Conservation (phyloP, 2,797 vertebrate species). For the Streptopelia turtur region DNA sequence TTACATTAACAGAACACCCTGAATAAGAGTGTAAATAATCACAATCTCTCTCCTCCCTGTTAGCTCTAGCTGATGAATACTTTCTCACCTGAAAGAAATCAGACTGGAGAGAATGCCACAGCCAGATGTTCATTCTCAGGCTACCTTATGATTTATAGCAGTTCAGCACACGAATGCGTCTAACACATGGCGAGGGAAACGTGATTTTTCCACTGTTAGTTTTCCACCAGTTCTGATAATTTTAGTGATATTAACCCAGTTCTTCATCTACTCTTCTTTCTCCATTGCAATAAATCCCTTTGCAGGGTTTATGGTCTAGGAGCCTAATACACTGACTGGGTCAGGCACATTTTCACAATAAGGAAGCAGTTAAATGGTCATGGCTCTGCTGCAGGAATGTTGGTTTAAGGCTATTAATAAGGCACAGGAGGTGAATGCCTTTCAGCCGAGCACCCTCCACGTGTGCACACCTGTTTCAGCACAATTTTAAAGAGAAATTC, state of each 20-base stretch:
- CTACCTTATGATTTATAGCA: constrained; percentile 34
- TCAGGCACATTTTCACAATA: constrained; percentile 54
- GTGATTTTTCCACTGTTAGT: constrained; percentile 37
- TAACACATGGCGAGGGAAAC: constrained; percentile 23
- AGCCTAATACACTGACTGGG: neutral
- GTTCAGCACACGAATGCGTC: neutral
- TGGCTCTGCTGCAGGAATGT: constrained; percentile 54
- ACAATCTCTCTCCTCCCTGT: neutral
- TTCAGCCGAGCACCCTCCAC: constrained; percentile 46
- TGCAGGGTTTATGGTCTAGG: constrained; percentile 41
- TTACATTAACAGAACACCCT: neutral
- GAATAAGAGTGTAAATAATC: neutral
- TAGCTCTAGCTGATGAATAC: neutral
- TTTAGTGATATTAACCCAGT: constrained; percentile 18
- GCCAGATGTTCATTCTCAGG: constrained; percentile 28
- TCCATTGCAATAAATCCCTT: neutral
- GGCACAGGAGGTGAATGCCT: constrained; percentile 67
- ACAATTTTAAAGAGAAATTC: constrained; percentile 41
- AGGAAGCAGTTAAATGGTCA: constrained; percentile 67
- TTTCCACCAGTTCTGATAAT: constrained; percentile 50
- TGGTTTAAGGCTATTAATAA: constrained; percentile 71
- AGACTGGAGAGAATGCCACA: neutral
- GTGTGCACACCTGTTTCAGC: constrained; percentile 63
- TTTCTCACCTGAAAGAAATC: constrained; percentile 43
- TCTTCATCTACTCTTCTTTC: constrained; percentile 30